Percentiles rank a stretch among this genome's conserved stretches.
Evolutionary conservation across 1,140 invertebrate species (phyloP).

Genomic region (Aradophagus sp.): DNA sequence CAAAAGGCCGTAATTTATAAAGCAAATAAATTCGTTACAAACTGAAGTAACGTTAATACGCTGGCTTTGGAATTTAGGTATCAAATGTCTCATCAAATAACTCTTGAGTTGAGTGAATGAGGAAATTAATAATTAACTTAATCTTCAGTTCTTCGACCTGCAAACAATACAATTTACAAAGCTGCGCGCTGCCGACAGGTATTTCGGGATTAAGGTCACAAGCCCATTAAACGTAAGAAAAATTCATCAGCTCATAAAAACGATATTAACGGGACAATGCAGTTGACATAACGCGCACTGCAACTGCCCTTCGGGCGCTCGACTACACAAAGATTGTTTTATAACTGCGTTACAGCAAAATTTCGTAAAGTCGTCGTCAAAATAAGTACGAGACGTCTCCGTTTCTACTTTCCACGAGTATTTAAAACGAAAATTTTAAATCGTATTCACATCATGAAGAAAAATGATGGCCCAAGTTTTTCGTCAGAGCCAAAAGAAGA

Average conservation of each 20-base stretch:
- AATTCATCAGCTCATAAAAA: slow-evolving; percentile 31
- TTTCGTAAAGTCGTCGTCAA: too few relatives aligned
- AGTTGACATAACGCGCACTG: slow-evolving; percentile 11
- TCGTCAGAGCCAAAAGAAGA: too few relatives aligned
- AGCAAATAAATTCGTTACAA: too few relatives aligned
- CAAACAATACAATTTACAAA: slow-evolving; percentile 56
- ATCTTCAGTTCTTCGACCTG: slow-evolving; percentile 38
- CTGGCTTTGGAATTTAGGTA: slow-evolving; percentile 36
- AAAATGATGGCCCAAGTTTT: too few relatives aligned
- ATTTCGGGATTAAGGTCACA: slow-evolving; percentile 51
- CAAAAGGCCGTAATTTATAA: too few relatives aligned
- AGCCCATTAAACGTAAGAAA: slow-evolving; percentile 25
- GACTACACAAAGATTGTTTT: slow-evolving; percentile 1
- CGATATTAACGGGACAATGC: slow-evolving; percentile 15
- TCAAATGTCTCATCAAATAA: slow-evolving; percentile 32
- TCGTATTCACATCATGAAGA: too few relatives aligned
- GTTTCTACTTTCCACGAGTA: too few relatives aligned
- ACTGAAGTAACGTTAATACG: too few relatives aligned
- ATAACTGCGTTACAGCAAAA: neutral
- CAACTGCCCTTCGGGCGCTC: neutral
- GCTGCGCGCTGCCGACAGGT: slow-evolving; percentile 41
- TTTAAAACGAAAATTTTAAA: too few relatives aligned
- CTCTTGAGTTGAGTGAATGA: slow-evolving; percentile 21
- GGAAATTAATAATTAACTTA: slow-evolving; percentile 59
- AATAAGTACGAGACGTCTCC: too few relatives aligned